Percentiles rank a stretch among this genome's conserved stretches.
Conservation (phyloP, 2,113 vertebrate genomes). For the Nothobranchius furzeri region DNA sequence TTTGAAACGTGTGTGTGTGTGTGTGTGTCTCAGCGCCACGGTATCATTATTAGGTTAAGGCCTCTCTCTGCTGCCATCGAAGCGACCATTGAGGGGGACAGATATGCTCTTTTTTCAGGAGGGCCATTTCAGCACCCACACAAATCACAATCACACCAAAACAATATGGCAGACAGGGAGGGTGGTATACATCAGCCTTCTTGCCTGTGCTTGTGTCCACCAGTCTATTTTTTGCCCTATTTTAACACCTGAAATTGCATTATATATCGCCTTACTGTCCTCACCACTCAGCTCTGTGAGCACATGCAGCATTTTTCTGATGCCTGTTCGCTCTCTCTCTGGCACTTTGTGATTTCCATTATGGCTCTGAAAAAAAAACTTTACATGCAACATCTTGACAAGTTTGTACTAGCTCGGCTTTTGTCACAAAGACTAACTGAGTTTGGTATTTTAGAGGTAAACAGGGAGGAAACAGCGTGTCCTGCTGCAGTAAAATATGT, state of each 20-base stretch:
- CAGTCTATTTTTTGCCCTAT: constrained; percentile 26
- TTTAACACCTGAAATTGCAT: constrained; percentile 50
- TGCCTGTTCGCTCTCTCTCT: constrained; percentile 14
- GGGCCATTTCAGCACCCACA: constrained; percentile 69
- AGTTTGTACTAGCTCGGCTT: constrained; percentile 6
- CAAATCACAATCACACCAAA: constrained; percentile 65
- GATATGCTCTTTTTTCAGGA: constrained; percentile 68
- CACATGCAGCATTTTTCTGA: constrained; percentile 16
- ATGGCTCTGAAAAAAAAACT: constrained; percentile 16
- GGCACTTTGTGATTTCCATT: constrained; percentile 23
- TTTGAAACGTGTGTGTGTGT: constrained; percentile 21
- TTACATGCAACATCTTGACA: constrained; percentile 31
- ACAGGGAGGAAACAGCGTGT: neutral
- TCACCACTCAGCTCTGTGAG: constrained; percentile 5
- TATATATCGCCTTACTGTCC: constrained; percentile 33
- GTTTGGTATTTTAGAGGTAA: constrained; percentile 13
- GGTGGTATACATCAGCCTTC: constrained; percentile 38
- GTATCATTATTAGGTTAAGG: constrained; percentile 73
- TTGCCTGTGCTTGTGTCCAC: constrained; percentile 18
- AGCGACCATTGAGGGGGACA: constrained; percentile 66
- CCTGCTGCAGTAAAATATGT: constrained; percentile 1
- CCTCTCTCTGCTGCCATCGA: constrained; percentile 63
- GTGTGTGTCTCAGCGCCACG: constrained; percentile 39
- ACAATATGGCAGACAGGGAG: constrained; percentile 50
- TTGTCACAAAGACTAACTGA: constrained; percentile 3